Percentiles rank a stretch among this genome's conserved stretches.
Conservation (phyloP, 2,797 vertebrate genomes). For the Lemur catta region DNA sequence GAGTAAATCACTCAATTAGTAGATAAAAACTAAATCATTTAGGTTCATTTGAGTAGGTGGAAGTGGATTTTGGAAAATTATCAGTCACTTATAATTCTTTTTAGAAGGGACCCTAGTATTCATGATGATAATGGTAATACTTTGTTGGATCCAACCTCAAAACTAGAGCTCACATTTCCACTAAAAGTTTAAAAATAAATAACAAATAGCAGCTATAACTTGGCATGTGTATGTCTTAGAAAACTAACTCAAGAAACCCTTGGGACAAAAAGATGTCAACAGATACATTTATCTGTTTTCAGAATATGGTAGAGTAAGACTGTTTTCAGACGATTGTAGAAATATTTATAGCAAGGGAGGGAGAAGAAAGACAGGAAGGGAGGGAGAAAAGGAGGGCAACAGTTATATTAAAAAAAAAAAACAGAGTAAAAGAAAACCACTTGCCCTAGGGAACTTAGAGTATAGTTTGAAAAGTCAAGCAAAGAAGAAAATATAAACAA, state of each 20-base stretch:
- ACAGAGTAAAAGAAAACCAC: background rate
- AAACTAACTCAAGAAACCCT: constrained; percentile 4
- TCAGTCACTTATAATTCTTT: background rate
- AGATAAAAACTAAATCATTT: background rate
- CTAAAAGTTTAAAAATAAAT: constrained; percentile 4
- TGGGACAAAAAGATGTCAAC: background rate
- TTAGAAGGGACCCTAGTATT: background rate
- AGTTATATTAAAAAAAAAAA: background rate
- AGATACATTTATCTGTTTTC: background rate
- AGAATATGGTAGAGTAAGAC: background rate
- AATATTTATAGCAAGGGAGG: background rate
- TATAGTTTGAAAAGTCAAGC: background rate
- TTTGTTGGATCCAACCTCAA: background rate
- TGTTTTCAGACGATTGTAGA: background rate
- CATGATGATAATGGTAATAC: background rate
- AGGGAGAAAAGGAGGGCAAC: background rate
- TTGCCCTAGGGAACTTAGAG: background rate
- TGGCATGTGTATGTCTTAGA: background rate
- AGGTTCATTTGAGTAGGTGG: background rate
- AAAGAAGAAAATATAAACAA: background rate
- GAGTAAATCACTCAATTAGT: background rate
- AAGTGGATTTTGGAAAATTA: constrained; percentile 14
- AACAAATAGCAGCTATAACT: background rate
- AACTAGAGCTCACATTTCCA: background rate
- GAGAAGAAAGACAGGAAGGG: background rate